phyloP scores from a whole-genome alignment of 2,888 invertebrate genomes.

The Drosophila pseudotalamancana region DNA sequence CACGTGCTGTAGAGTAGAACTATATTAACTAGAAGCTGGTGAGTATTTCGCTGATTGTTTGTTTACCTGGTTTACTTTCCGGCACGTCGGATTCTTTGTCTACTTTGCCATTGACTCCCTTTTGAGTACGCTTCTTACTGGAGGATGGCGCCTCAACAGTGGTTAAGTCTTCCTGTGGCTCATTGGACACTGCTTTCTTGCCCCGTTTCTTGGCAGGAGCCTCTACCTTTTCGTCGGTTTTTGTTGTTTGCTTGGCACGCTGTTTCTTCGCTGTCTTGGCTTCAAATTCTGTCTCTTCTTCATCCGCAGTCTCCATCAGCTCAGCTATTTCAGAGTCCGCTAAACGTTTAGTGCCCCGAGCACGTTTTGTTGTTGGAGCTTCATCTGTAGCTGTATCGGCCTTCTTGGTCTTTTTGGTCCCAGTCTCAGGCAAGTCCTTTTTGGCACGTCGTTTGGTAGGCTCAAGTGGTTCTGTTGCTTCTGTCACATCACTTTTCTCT shows the following conservation, averaged over 20 bases:
- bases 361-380: slow-evolving; percentile 29
- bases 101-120: slow-evolving; percentile 17
- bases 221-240: slow-evolving; percentile 25
- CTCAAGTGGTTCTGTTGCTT: neutral
- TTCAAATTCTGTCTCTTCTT: slow-evolving; percentile 4
- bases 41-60: neutral
- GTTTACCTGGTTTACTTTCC: slow-evolving; percentile 45
- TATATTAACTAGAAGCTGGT: neutral
- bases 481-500: slow-evolving; percentile 3
- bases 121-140: slow-evolving; percentile 42
- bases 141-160: slow-evolving; percentile 1
- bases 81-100: slow-evolving; percentile 20
- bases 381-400: neutral
- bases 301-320: slow-evolving; percentile 36
- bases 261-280: slow-evolving; percentile 24
- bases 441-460: slow-evolving; percentile 15
- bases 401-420: slow-evolving; percentile 26
- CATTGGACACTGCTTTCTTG: slow-evolving; percentile 40
- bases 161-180: neutral
- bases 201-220: slow-evolving; percentile 38
- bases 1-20: slow-evolving; percentile 45
- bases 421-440: slow-evolving; percentile 2
- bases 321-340: slow-evolving; percentile 56
- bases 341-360: slow-evolving; percentile 53
- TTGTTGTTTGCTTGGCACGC: slow-evolving; percentile 30